Conservation (phyloP, 2,113 vertebrate genomes). For the Emydura subglobosa region DNA sequence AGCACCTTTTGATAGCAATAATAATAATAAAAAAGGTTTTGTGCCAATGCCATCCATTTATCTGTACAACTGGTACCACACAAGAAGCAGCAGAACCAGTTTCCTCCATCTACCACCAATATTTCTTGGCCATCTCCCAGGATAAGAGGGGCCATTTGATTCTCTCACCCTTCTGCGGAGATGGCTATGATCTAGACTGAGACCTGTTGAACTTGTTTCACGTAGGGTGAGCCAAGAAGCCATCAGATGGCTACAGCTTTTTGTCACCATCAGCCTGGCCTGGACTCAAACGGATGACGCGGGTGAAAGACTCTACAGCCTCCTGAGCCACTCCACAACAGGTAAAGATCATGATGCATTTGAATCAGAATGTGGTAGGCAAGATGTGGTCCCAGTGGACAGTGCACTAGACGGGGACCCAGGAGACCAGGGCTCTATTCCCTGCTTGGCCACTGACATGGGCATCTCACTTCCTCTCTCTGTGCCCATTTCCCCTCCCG, state of each 20-base stretch:
- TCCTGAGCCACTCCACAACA: not conserved
- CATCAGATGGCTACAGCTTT: not conserved
- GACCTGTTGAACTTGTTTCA: not conserved
- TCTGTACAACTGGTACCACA: not conserved
- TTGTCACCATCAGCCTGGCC: not conserved
- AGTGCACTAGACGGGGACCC: not conserved
- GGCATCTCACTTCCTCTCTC: not conserved
- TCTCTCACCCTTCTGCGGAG: accelerated
- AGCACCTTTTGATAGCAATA: accelerated
- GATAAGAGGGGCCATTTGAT: not conserved
- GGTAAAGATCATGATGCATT: accelerated
- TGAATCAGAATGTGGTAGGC: not conserved
- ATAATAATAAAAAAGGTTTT: not conserved
- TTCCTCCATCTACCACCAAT: accelerated
- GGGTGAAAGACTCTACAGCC: not conserved
- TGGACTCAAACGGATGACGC: not conserved
- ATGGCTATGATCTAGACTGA: accelerated
- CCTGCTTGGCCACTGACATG: accelerated
- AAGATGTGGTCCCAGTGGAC: not conserved
- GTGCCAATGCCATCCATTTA: not conserved
- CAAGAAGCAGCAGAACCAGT: accelerated
- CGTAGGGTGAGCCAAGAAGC: not conserved
- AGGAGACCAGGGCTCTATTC: not conserved
- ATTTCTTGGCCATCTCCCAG: accelerated
- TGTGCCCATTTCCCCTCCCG: not conserved